These are phyloP conservation scores for Folsomia manolachei DNA, from an alignment of 2,888 invertebrate species.

Conservation along the genomic window DNA sequence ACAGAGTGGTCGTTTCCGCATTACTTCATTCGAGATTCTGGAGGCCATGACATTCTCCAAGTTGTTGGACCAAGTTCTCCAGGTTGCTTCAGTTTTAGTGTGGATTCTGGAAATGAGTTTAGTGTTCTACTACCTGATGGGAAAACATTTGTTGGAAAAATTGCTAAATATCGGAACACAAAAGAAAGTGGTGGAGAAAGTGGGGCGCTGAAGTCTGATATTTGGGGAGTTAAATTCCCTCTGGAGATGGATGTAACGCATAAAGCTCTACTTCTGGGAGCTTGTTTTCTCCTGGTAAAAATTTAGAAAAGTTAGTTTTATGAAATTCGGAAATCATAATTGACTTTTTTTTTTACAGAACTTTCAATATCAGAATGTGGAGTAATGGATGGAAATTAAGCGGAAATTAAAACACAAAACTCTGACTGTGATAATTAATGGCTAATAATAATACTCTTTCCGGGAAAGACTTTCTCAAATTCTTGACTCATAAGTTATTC, in stretches of 20 bases:
- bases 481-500: too few species aligned
- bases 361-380: constrained; percentile 39
- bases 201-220: constrained; percentile 32
- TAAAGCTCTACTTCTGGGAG: constrained; percentile 38
- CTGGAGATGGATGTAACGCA: constrained; percentile 40
- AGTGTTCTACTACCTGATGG: constrained; percentile 33
- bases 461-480: too few species aligned
- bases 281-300: constrained; percentile 41
- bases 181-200: constrained; percentile 43
- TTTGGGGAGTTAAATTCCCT: constrained; percentile 44
- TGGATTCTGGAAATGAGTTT: constrained; percentile 35
- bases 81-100: constrained; percentile 35
- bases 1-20: constrained; percentile 38
- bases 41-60: constrained; percentile 37
- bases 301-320: neutral
- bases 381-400: constrained; percentile 25
- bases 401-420: too few species aligned
- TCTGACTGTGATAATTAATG: too few species aligned
- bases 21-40: constrained; percentile 37
- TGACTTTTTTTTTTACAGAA: constrained; percentile 26
- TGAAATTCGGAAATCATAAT: neutral
- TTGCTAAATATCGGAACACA: constrained; percentile 44
- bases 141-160: constrained; percentile 33
- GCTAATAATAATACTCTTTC: too few species aligned
- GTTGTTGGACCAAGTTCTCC: constrained; percentile 32